phyloP scores from a whole-genome alignment of 1,140 invertebrate species.

The Paraescarpia echinospica region DNA sequence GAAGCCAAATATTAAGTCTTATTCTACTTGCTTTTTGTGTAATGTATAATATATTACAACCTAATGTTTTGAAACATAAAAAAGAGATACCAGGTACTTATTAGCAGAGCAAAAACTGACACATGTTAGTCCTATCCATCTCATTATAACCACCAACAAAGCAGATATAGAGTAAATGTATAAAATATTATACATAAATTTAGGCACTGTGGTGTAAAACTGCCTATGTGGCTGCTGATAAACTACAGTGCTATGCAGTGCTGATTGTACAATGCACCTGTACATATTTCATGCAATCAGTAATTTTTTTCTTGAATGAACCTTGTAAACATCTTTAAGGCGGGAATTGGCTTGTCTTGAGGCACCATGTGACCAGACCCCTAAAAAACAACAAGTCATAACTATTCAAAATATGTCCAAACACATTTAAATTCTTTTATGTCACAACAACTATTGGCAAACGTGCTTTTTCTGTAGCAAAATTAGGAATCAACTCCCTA shows the following conservation, averaged over 20 bases:
- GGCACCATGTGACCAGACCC: constrained; percentile 66
- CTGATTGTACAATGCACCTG: background rate
- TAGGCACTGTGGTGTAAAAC: background rate
- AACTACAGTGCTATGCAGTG: background rate
- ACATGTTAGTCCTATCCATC: no score
- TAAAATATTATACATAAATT: background rate
- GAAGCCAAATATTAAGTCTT: no score
- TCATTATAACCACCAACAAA: background rate
- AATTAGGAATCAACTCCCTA: no score
- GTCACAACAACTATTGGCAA: no score
- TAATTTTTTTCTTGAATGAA: constrained; percentile 37
- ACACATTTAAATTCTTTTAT: no score
- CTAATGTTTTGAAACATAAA: background rate
- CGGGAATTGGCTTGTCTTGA: constrained; percentile 61
- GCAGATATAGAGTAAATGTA: background rate
- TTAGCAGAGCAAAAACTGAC: no score
- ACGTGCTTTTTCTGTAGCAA: no score
- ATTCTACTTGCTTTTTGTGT: background rate
- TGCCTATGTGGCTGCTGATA: background rate
- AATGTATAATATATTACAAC: background rate
- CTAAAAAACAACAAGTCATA: constrained; percentile 34
- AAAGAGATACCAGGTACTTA: no score
- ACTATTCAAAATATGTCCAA: no score
- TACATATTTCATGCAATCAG: constrained; percentile 5
- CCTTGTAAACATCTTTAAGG: constrained; percentile 51